Evolutionary conservation across 1,140 invertebrate genomes (phyloP), one percentile per base, ranked within the genome.

Genomic region (Stenopsyche tienmushanensis): DNA sequence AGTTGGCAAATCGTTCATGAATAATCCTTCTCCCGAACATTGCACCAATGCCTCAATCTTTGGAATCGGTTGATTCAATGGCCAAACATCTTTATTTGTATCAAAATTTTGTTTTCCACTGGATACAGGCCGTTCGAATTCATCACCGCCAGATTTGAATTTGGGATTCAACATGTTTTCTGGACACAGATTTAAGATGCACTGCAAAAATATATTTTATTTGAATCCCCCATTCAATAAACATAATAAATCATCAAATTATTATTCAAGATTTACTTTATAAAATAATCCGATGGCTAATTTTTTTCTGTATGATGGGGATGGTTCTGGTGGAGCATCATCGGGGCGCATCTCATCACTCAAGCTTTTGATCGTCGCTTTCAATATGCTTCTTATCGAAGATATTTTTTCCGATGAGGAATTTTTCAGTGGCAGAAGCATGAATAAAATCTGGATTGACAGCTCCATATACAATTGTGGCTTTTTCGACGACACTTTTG

Each of bases 31-130:
- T 29, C 87, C 87, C 34, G 86, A 82, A 59, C 84, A 77, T 58
- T 79, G 78, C 57, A 84, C 77, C 39, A 85, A 72, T 0, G 85
- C 83, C 73, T 90, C 89, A 10, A 89, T 53, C 77, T 92, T 93
- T 1, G 84, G 82, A 41, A 90, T 71, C 0, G 90, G 87, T 74
- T 92, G 80, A 71, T 84, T 89, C n/a, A 91, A 72, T 8, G 91
- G 91, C 85, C 87, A 91, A 5, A 86, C 64, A 49, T 78, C 79
- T 73, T 84, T 82, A 69, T 89, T 83, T 0, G 85, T 87, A 29
- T 89, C 84, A 73, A 81, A 92, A 29, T 81, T 79, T 72, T 91
- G 88, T 41, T 79, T 80, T 9, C 88, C 88, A 18, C 81, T 82
- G 0, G 88, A 90, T 8, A 85, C 71, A 25, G 77, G 77, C 45